Evolutionary conservation across 2,888 invertebrate species (phyloP).

Genomic region (Germaria angustata): DNA sequence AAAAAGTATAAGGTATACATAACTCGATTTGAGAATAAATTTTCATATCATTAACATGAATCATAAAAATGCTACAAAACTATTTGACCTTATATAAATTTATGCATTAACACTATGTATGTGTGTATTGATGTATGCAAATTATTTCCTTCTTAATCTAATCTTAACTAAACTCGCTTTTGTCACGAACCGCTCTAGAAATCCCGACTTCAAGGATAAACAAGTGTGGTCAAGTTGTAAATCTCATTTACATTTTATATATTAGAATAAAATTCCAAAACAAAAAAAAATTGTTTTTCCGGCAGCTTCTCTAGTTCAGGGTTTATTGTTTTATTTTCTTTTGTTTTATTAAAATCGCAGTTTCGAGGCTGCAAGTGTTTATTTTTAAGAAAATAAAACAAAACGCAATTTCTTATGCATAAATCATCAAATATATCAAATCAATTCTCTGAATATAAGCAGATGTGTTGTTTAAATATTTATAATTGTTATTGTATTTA

Average conservation of each 20-base stretch:
- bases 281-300: background rate
- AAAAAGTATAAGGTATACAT: too few species aligned
- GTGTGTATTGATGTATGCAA: background rate
- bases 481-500: background rate
- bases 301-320: background rate
- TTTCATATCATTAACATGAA: background rate
- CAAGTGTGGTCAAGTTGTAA: too few species aligned
- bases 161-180: background rate
- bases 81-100: background rate
- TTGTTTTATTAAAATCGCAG: background rate
- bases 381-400: background rate
- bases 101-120: background rate
- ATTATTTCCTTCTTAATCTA: background rate
- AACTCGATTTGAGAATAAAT: too few species aligned
- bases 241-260: background rate
- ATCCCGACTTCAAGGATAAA: background rate
- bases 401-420: slow-evolving; percentile 34
- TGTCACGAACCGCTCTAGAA: background rate
- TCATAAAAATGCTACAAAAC: background rate
- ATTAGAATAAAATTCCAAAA: background rate
- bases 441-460: background rate
- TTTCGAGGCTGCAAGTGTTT: slow-evolving; percentile 44
- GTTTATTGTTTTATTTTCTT: background rate
- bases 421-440: slow-evolving; percentile 31
- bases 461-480: background rate